Evolutionary conservation across 30 jellyfish, hydroid and myxozoan species (phyloP).

Genomic region (Mastigias papua): DNA sequence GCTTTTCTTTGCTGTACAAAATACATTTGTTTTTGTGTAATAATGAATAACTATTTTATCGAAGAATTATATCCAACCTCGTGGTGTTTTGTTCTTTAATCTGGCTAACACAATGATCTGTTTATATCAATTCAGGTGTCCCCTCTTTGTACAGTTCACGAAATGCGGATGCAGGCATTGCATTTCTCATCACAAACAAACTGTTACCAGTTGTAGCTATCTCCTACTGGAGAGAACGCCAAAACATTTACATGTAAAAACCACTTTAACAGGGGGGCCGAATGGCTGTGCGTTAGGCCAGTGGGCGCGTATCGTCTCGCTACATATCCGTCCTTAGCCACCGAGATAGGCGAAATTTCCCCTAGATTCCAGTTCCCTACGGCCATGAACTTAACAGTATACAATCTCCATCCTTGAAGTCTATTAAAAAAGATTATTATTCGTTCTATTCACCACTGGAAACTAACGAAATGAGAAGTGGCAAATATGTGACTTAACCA

Average conservation of each 20-base stretch:
- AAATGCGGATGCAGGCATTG: neutral
- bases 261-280: neutral
- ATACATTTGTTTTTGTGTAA: constrained; percentile 22
- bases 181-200: neutral
- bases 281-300: too few species aligned
- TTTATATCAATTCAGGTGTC: constrained; percentile 38
- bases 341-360: too few species aligned
- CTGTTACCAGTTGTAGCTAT: neutral
- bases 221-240: neutral
- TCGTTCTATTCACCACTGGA: too few species aligned
- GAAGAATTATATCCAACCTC: constrained; percentile 37
- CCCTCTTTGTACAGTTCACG: neutral
- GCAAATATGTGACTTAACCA: too few species aligned
- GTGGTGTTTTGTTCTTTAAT: constrained; percentile 35
- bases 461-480: too few species aligned
- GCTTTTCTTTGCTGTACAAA: constrained; percentile 15
- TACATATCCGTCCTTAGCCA: too few species aligned
- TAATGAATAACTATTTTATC: constrained; percentile 20
- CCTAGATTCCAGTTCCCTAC: too few species aligned
- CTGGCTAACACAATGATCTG: constrained; percentile 6
- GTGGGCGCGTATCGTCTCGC: too few species aligned
- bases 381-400: too few species aligned
- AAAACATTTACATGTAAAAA: neutral
- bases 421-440: too few species aligned
- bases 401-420: too few species aligned